Evolutionary conservation across 2,888 invertebrate genomes (phyloP).

Genomic region (Tupiocoris notatus): DNA sequence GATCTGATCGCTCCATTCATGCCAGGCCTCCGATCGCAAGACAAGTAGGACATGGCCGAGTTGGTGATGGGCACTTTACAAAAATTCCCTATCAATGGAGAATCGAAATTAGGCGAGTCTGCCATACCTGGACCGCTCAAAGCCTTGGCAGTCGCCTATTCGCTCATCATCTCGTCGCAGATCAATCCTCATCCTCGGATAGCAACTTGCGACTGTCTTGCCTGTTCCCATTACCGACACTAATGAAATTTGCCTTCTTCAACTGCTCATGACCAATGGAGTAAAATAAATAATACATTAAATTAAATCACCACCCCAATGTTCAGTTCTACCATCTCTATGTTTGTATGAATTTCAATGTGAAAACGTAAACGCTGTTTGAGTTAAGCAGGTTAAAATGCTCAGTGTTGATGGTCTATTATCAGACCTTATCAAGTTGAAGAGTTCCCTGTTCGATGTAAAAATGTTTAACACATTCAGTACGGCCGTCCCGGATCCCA

Average conservation of each 20-base stretch:
- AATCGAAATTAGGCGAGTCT: neutral
- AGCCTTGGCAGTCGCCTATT: conserved; percentile 36
- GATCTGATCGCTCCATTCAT: conserved; percentile 67
- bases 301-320: no score
- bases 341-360: no score
- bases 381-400: no score
- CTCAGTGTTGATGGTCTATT: no score
- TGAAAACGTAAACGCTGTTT: no score
- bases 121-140: conserved; percentile 17
- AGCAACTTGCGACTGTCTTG: conserved; percentile 32
- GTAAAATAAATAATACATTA: no score
- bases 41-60: conserved; percentile 42
- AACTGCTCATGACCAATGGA: no score
- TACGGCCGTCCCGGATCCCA: no score
- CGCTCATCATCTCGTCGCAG: conserved; percentile 34
- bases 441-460: no score
- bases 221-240: conserved; percentile 32
- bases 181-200: conserved; percentile 35
- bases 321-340: no score
- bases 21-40: conserved; percentile 10
- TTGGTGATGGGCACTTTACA: conserved; percentile 6
- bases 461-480: no score
- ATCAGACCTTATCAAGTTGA: no score
- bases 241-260: neutral
- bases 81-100: neutral